These are phyloP conservation scores for Dicerorhinus sumatrensis DNA, from an alignment of 2,113 vertebrate species.

Conservation along the genomic window DNA sequence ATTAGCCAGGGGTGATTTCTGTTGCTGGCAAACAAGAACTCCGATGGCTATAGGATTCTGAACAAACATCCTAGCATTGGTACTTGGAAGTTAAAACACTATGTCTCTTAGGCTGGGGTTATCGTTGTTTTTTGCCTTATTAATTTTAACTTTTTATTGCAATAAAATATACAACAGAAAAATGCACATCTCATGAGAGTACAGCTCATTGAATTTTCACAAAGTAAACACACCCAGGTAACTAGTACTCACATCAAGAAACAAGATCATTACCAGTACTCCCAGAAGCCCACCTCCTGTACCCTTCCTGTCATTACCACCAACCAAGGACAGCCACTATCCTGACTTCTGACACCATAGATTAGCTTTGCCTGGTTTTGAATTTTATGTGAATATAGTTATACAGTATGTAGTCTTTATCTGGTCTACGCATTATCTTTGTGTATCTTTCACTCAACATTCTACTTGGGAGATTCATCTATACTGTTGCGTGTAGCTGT, in stretches of 20 bases:
- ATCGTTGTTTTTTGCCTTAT: background rate
- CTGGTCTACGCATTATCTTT: background rate
- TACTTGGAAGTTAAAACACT: background rate
- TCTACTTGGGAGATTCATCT: background rate
- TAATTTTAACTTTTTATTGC: background rate
- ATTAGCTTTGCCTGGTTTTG: background rate
- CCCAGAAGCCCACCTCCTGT: background rate
- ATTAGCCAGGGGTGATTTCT: background rate
- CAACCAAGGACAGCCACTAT: background rate
- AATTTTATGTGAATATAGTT: background rate
- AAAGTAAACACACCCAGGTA: background rate
- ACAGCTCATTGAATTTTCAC: background rate
- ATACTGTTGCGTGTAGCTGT: accelerated
- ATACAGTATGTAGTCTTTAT: accelerated
- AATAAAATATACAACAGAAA: background rate
- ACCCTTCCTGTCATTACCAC: background rate
- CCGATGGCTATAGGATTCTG: background rate
- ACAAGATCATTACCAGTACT: background rate
- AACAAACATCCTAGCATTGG: background rate
- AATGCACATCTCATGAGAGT: background rate
- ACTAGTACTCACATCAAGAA: background rate
- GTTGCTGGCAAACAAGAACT: background rate
- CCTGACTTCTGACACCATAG: background rate
- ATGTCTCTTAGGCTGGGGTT: background rate
- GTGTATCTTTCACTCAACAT: background rate